Percentiles rank a stretch among this genome's conserved stretches.
phyloP scores from a whole-genome alignment of 2,113 vertebrate species.

The Melierax canorus region DNA sequence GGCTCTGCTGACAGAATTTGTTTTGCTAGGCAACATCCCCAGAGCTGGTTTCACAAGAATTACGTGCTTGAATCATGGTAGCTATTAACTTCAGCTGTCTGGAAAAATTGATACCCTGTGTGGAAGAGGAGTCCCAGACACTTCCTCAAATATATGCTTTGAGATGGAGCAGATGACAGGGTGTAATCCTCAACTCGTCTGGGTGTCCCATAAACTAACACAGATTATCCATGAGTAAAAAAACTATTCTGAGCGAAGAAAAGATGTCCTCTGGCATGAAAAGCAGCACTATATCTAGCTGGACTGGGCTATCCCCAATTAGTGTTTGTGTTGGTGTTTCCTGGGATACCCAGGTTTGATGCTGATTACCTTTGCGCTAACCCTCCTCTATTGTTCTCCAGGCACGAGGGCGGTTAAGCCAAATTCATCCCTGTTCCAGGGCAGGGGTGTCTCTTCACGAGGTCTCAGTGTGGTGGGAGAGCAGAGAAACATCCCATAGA shows the following conservation, averaged over 20 bases:
- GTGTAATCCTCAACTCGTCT: neutral
- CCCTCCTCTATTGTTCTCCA: neutral
- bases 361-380: rapidly evolving
- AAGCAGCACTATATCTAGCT: neutral
- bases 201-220: neutral
- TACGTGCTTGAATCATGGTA: neutral
- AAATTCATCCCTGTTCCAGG: rapidly evolving
- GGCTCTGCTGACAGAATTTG: neutral
- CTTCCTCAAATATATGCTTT: neutral
- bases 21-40: constrained; percentile 42
- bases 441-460: rapidly evolving
- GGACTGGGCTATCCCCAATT: rapidly evolving
- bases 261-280: neutral
- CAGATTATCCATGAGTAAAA: neutral
- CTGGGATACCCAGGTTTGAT: neutral
- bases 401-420: neutral
- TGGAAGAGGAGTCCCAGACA: constrained; percentile 22
- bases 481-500: neutral
- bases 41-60: constrained; percentile 35
- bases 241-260: neutral
- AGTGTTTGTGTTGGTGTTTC: neutral
- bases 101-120: constrained; percentile 23
- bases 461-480: neutral
- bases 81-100: neutral
- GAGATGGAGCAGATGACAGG: neutral